Percentiles rank a stretch among this genome's conserved stretches.
These are phyloP conservation scores for Gasterosteus nipponicus DNA, from an alignment of 2,113 vertebrate species.

Conservation along the genomic window DNA sequence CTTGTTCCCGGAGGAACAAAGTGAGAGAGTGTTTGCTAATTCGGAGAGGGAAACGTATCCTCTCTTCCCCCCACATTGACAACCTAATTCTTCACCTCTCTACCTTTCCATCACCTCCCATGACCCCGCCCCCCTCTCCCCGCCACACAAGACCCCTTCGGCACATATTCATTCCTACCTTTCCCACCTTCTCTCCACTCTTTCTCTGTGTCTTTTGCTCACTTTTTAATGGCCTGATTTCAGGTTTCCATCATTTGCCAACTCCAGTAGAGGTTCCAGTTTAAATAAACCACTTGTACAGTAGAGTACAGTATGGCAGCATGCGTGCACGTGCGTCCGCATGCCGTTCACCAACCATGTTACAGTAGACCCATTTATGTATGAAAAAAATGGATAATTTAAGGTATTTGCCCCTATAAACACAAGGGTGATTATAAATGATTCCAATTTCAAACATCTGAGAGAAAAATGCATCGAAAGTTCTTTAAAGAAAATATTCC, in stretches of 20 bases:
- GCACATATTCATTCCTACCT: background rate
- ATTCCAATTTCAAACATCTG: background rate
- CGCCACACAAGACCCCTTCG: conserved; percentile 10
- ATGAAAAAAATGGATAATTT: background rate
- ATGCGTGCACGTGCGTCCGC: background rate
- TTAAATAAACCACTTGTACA: conserved; percentile 63
- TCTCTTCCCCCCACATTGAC: conserved; percentile 35
- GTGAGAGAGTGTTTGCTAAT: conserved; percentile 81
- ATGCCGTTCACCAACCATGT: conserved; percentile 9
- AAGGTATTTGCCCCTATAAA: background rate
- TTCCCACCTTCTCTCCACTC: conserved; percentile 6
- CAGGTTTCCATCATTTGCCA: conserved; percentile 18
- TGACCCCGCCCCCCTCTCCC: background rate
- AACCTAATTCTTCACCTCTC: conserved; percentile 49
- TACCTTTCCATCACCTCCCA: conserved; percentile 48
- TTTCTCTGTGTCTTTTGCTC: conserved; percentile 11
- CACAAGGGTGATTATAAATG: background rate
- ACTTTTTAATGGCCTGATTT: conserved; percentile 31
- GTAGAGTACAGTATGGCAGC: conserved; percentile 9
- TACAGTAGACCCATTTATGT: background rate
- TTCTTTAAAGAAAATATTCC: background rate
- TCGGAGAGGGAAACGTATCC: conserved; percentile 66
- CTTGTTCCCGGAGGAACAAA: conserved; percentile 86
- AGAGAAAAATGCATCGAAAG: background rate
- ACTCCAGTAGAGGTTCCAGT: conserved; percentile 69